These are phyloP conservation scores for Agonopterix alstromeriana DNA, from an alignment of 2,888 invertebrate genomes.

Conservation along the genomic window DNA sequence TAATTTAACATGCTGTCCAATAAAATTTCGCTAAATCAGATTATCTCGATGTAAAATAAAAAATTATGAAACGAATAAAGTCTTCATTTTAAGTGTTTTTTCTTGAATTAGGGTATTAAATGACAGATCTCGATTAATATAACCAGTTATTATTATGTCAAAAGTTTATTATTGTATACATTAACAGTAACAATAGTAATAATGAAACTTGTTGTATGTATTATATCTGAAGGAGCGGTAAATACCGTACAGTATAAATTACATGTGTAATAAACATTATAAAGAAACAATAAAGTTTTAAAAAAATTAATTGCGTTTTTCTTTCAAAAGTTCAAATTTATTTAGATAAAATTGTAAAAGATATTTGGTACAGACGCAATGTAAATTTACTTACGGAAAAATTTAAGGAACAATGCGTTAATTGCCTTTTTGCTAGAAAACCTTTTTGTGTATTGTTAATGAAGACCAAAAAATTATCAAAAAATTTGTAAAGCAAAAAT, in stretches of 20 bases:
- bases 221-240: conserved; percentile 32
- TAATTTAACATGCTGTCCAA: conserved; percentile 32
- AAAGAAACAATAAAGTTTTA: conserved; percentile 74
- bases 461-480: too few species aligned
- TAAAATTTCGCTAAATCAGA: conserved; percentile 22
- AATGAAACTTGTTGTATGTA: conserved; percentile 71
- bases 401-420: not conserved
- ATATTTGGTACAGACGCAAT: too few species aligned
- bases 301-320: conserved; percentile 45
- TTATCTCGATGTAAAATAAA: conserved; percentile 35
- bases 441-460: too few species aligned
- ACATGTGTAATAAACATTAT: conserved; percentile 74
- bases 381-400: not conserved
- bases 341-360: too few species aligned
- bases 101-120: conserved; percentile 48
- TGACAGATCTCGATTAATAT: conserved; percentile 54
- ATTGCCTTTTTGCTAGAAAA: too few species aligned
- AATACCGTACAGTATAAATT: conserved; percentile 35
- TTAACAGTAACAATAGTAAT: conserved; percentile 59
- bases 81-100: conserved; percentile 37
- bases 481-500: too few species aligned
- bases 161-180: conserved; percentile 75
- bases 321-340: conserved; percentile 9
- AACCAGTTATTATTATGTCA: conserved; percentile 72
- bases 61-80: conserved; percentile 16